These are phyloP conservation scores for Acanthornis magna DNA, from an alignment of 2,797 vertebrate species.

Conservation along the genomic window DNA sequence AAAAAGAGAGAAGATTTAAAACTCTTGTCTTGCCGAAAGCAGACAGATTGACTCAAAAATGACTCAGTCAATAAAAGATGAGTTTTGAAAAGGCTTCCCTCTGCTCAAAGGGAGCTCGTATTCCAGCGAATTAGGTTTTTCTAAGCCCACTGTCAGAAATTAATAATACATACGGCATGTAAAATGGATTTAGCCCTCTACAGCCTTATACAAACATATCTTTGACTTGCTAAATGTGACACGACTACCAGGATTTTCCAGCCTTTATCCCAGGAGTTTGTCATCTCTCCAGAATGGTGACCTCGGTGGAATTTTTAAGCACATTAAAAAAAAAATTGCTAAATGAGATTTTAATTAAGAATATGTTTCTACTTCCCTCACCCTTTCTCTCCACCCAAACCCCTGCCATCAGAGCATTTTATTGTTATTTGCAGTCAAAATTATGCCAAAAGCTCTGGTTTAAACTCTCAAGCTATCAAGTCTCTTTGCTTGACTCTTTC, in stretches of 20 bases:
- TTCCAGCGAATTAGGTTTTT: constrained; percentile 71
- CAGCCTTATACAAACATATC: constrained; percentile 68
- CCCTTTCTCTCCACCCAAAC: not conserved
- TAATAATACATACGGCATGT: constrained; percentile 66
- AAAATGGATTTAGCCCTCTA: constrained; percentile 63
- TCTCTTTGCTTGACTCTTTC: not conserved
- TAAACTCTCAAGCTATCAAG: not conserved
- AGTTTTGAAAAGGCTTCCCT: constrained; percentile 72
- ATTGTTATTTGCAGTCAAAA: not conserved
- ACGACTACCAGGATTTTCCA: constrained; percentile 39
- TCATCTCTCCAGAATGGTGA: constrained; percentile 53
- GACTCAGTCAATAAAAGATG: constrained; percentile 80
- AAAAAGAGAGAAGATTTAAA: constrained; percentile 73
- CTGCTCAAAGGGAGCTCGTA: constrained; percentile 61
- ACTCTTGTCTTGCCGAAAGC: constrained; percentile 76
- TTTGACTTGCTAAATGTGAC: constrained; percentile 70
- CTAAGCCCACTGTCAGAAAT: constrained; percentile 68
- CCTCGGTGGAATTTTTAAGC: constrained; percentile 42
- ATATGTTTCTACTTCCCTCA: not conserved
- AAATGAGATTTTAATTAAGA: constrained; percentile 45
- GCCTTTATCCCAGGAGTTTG: constrained; percentile 59
- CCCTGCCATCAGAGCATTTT: not conserved
- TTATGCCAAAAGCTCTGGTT: not conserved
- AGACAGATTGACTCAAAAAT: constrained; percentile 77
- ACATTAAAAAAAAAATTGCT: not conserved